These are phyloP conservation scores for Sceloporus undulatus DNA, from an alignment of 2,113 vertebrate species.

Conservation along the genomic window DNA sequence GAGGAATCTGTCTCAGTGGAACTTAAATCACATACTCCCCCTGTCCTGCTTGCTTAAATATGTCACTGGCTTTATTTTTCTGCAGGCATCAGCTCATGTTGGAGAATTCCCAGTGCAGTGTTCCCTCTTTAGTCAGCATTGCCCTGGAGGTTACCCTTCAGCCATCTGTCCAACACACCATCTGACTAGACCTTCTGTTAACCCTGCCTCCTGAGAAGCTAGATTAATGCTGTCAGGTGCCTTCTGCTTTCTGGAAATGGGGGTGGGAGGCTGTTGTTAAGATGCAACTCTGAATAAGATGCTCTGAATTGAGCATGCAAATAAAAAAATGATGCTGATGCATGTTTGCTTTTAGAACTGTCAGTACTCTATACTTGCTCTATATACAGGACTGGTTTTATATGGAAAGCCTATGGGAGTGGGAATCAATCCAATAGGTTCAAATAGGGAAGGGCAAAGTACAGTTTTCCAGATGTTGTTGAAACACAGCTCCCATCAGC, in stretches of 20 bases:
- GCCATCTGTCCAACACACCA: constrained; percentile 61
- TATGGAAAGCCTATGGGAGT: accelerated
- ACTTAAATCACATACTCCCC: accelerated
- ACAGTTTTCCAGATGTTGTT: too few relatives aligned
- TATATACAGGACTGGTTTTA: accelerated
- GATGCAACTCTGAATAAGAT: constrained; percentile 1
- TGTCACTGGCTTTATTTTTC: constrained; percentile 21
- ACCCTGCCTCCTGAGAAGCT: constrained; percentile 40
- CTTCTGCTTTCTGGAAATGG: accelerated
- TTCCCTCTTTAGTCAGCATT: constrained; percentile 55
- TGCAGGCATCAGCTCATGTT: not conserved
- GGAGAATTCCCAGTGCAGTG: not conserved
- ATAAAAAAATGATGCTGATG: not conserved
- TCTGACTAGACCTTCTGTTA: constrained; percentile 70
- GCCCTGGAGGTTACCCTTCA: constrained; percentile 59
- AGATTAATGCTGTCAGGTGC: not conserved
- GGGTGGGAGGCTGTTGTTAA: accelerated
- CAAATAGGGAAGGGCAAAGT: too few relatives aligned
- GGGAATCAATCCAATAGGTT: not conserved
- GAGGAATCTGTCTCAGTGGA: constrained; percentile 9
- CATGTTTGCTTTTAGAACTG: not conserved
- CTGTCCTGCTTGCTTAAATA: not conserved
- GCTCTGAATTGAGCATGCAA: not conserved
- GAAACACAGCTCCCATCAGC: too few relatives aligned
- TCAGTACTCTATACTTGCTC: not conserved